Conservation (phyloP, 1,140 invertebrate genomes). For the Harlomillsia oculata region DNA sequence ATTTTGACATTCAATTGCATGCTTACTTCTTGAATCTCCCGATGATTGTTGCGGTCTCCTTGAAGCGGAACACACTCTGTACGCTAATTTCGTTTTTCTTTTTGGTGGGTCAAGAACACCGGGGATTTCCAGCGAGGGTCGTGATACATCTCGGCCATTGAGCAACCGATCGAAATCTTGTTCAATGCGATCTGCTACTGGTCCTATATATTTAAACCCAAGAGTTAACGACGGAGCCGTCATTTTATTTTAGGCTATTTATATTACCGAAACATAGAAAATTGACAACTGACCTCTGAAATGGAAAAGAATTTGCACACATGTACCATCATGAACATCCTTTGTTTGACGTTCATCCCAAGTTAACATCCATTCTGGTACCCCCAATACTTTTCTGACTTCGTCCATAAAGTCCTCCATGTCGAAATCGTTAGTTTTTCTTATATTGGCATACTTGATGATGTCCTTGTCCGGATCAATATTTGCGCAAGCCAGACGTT, state of each 20-base stretch:
- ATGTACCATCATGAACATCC: constrained; percentile 62
- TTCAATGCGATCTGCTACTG: constrained; percentile 62
- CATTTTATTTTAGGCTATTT: no score
- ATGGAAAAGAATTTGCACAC: constrained; percentile 77
- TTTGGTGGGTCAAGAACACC: constrained; percentile 59
- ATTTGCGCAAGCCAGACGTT: constrained; percentile 79
- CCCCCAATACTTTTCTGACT: constrained; percentile 66
- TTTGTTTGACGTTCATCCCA: constrained; percentile 72
- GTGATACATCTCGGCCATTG: constrained; percentile 57
- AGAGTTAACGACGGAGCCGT: no score
- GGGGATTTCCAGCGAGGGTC: constrained; percentile 65
- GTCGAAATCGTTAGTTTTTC: constrained; percentile 75
- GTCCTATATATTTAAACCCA: no score
- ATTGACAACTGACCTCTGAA: constrained; percentile 55
- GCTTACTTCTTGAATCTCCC: no score
- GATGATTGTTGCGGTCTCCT: constrained; percentile 7
- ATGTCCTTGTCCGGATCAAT: constrained; percentile 83
- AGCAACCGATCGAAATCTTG: constrained; percentile 65
- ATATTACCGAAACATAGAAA: no score
- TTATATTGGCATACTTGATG: constrained; percentile 78
- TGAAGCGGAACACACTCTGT: constrained; percentile 59
- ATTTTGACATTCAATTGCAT: no score
- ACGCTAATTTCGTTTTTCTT: constrained; percentile 57
- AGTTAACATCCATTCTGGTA: constrained; percentile 80
- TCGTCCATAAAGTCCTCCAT: constrained; percentile 77